A percentile compares a stretch with the other conserved stretches of the same genome.
Conservation (phyloP, 2,113 vertebrate genomes). For the Noturus placidus region DNA sequence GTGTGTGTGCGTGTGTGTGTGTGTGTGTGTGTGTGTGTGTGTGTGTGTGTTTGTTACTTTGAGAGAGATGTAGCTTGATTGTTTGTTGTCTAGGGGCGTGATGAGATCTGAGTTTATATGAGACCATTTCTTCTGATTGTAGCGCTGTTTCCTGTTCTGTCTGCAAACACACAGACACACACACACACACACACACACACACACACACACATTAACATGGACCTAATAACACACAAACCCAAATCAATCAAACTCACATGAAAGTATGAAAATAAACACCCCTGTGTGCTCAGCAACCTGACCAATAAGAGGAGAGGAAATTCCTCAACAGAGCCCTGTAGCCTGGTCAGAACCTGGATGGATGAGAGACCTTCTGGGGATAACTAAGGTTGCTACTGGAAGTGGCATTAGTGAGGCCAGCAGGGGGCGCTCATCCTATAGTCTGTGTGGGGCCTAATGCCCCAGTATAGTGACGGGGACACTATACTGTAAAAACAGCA, state of each 20-base stretch:
- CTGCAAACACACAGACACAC: conserved; percentile 64
- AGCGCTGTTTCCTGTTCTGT: conserved; percentile 83
- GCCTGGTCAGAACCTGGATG: no score
- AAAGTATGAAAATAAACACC: not conserved
- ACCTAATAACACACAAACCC: not conserved
- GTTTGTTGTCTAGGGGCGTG: conserved; percentile 81
- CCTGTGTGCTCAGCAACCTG: not conserved
- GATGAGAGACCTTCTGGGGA: no score
- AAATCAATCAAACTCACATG: not conserved
- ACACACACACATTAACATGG: conserved; percentile 8
- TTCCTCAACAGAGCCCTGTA: no score
- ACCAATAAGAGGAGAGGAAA: no score
- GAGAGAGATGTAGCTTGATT: conserved; percentile 78
- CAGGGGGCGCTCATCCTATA: no score
- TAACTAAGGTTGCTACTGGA: no score
- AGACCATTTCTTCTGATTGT: conserved; percentile 85
- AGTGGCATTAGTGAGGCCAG: no score
- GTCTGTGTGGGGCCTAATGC: no score
- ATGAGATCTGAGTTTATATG: conserved; percentile 87
- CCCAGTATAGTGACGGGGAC: no score
- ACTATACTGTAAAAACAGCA: no score
- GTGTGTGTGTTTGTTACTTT: conserved; percentile 74
- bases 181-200: conserved; percentile 6
- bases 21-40: conserved; percentile 1
- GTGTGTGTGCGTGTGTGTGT: not conserved